Evolutionary conservation across 2,113 vertebrate species (phyloP).

Genomic region (Laticauda colubrina): DNA sequence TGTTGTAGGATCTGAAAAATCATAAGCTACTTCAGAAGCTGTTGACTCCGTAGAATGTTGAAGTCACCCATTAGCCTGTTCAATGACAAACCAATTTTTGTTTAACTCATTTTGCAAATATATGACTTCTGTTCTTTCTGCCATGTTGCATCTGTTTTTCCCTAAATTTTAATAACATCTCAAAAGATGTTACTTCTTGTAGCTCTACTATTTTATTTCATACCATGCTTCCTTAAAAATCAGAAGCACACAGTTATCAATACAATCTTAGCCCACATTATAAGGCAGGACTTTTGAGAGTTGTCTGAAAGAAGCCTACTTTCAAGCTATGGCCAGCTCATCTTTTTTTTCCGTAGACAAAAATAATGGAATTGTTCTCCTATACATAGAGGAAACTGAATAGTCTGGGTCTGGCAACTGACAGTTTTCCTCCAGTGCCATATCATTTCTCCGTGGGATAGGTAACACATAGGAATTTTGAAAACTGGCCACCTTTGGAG

Average conservation of each 20-base stretch:
- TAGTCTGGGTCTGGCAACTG: not conserved
- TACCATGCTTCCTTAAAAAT: not conserved
- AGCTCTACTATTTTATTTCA: not conserved
- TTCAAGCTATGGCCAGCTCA: not conserved
- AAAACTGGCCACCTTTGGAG: not conserved
- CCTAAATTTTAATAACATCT: not conserved
- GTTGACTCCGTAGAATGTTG: not conserved
- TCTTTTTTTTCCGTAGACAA: not conserved
- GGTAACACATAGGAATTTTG: not conserved
- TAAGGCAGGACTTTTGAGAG: not conserved
- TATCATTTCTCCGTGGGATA: not conserved
- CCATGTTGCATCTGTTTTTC: not conserved
- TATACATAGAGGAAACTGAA: not conserved
- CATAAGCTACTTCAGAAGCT: not conserved
- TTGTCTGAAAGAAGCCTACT: not conserved
- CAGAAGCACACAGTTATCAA: not conserved
- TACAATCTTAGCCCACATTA: not conserved
- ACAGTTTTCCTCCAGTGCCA: not conserved
- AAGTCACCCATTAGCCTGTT: not conserved
- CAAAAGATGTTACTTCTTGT: not conserved
- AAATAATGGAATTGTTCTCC: not conserved
- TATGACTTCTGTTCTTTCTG: not conserved
- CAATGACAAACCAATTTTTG: not conserved
- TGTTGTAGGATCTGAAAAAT: not conserved
- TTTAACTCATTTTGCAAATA: not conserved